A percentile compares a stretch with the other conserved stretches of the same genome.
Conservation (phyloP, 2,888 invertebrate genomes). For the Crocallis elinguaria region DNA sequence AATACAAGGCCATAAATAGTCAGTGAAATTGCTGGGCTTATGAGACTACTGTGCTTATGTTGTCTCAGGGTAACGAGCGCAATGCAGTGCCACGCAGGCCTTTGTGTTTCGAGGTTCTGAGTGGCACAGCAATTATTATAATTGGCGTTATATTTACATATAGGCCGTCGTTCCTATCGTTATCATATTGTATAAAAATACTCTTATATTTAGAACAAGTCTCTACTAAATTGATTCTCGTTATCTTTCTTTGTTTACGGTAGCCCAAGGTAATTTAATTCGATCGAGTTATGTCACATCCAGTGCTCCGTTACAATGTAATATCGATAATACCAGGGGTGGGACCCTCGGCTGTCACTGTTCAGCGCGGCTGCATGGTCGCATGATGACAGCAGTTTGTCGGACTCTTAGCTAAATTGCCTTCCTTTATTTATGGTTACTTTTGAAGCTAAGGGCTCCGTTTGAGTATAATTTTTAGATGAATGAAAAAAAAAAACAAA, state of each 20-base stretch:
- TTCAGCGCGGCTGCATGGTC: slow-evolving; percentile 48
- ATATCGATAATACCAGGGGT: slow-evolving; percentile 31
- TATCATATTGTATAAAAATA: too few relatives aligned
- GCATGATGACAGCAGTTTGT: slow-evolving; percentile 40
- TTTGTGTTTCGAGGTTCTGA: too few relatives aligned
- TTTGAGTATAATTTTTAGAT: slow-evolving; percentile 30
- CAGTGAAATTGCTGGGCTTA: too few relatives aligned
- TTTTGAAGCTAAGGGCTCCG: slow-evolving; percentile 26
- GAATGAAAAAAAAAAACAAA: slow-evolving; percentile 22
- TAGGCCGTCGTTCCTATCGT: too few relatives aligned
- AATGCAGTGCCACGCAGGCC: too few relatives aligned
- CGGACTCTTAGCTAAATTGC: slow-evolving; percentile 68
- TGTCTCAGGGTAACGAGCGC: too few relatives aligned
- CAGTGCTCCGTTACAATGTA: slow-evolving; percentile 20
- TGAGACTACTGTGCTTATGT: too few relatives aligned
- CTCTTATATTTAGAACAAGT: too few relatives aligned
- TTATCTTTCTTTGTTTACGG: background rate
- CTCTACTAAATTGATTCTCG: too few relatives aligned
- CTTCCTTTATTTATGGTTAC: slow-evolving; percentile 35
- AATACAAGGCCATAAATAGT: too few relatives aligned
- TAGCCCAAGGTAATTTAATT: slow-evolving; percentile 3
- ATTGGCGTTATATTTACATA: too few relatives aligned
- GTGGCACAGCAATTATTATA: too few relatives aligned
- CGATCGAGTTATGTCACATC: slow-evolving; percentile 14
- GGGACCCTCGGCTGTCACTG: slow-evolving; percentile 44